Conservation (phyloP, 30 jellyfish, hydroid and myxozoan genomes). For the Catostylus mosaicus region DNA sequence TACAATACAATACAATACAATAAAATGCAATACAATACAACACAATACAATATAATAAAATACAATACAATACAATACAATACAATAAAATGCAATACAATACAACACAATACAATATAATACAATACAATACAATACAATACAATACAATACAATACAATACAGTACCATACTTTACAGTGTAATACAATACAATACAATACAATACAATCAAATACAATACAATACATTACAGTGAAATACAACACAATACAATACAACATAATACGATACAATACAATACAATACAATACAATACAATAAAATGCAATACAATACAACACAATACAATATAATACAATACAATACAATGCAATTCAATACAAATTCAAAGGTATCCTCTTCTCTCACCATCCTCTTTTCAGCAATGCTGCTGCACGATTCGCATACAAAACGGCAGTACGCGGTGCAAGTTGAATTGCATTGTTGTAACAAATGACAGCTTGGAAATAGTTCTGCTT, state of each 20-base stretch:
- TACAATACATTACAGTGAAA: not conserved
- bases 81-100: too few relatives aligned
- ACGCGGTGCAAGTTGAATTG: constrained; percentile 66
- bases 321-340: not conserved
- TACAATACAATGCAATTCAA: too few relatives aligned
- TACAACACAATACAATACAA: not conserved
- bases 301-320: too few relatives aligned
- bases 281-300: too few relatives aligned
- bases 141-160: not conserved
- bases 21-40: too few relatives aligned
- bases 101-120: not conserved
- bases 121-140: not conserved
- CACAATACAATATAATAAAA: too few relatives aligned
- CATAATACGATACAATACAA: not conserved
- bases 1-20: too few relatives aligned
- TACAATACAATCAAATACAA: too few relatives aligned
- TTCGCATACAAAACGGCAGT: constrained; percentile 93
- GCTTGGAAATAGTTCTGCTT: constrained; percentile 91
- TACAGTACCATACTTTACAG: not conserved
- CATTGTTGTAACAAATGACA: constrained; percentile 76
- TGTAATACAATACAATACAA: not conserved
- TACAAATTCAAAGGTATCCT: not conserved
- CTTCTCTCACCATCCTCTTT: constrained; percentile 83
- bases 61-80: too few relatives aligned
- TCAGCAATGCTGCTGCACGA: constrained; percentile 95